These are phyloP conservation scores for Troilus luridus DNA, from an alignment of 2,888 invertebrate species.

Conservation along the genomic window DNA sequence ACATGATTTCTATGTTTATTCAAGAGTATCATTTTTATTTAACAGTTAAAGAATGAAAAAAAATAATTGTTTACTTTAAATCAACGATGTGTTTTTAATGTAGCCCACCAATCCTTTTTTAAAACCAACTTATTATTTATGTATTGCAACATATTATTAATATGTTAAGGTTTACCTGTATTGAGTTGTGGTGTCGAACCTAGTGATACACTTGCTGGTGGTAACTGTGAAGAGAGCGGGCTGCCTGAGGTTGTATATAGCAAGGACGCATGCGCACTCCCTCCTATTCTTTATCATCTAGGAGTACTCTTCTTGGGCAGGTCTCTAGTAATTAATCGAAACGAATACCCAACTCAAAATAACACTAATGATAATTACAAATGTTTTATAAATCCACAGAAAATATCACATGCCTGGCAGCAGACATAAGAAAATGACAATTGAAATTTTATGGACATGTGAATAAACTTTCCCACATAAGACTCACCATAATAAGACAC, in stretches of 20 bases:
- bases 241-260: background rate
- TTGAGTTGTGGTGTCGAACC: background rate
- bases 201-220: background rate
- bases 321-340: background rate
- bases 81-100: too few species aligned
- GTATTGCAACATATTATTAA: background rate
- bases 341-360: background rate
- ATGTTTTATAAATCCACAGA: too few species aligned
- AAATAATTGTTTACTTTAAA: too few species aligned
- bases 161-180: background rate
- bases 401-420: too few species aligned
- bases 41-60: too few species aligned
- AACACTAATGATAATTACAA: background rate
- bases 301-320: background rate
- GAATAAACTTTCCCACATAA: too few species aligned
- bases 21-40: too few species aligned
- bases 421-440: too few species aligned
- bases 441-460: too few species aligned
- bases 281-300: background rate
- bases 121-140: background rate
- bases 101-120: too few species aligned
- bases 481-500: too few species aligned
- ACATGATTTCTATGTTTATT: too few species aligned
- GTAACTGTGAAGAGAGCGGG: constrained; percentile 37
- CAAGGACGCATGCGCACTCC: constrained; percentile 20